phyloP scores from a whole-genome alignment of 2,113 vertebrate species.

The Macaca fascicularis region DNA sequence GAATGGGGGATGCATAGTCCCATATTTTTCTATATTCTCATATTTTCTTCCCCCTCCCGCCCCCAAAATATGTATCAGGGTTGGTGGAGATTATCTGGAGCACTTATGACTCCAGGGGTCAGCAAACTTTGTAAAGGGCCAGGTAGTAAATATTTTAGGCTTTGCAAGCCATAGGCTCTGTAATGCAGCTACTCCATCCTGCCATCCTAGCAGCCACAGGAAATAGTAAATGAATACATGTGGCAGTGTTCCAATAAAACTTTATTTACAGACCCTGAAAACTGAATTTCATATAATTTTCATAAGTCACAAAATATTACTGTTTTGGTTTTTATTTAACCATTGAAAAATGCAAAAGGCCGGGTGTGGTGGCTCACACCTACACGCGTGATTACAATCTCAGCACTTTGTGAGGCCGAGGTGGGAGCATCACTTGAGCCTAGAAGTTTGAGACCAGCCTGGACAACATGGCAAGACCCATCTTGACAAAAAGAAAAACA shows the following conservation, averaged over 20 bases:
- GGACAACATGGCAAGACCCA: not conserved
- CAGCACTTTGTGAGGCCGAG: not conserved
- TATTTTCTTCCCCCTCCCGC: not conserved
- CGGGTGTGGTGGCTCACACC: not conserved
- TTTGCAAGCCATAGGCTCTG: not conserved
- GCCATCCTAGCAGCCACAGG: not conserved
- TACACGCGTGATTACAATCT: not conserved
- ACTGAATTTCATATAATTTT: not conserved
- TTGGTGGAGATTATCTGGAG: not conserved
- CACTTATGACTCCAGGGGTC: not conserved
- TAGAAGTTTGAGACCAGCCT: not conserved
- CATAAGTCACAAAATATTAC: not conserved
- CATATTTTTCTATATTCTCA: not conserved
- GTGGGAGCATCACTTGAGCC: not conserved
- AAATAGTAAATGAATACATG: not conserved
- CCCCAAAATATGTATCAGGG: not conserved
- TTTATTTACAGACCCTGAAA: constrained; percentile 21
- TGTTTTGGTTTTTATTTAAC: constrained; percentile 26
- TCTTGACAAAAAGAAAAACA: not conserved
- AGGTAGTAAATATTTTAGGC: not conserved
- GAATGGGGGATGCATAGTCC: not conserved
- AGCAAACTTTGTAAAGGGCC: not conserved
- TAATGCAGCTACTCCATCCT: not conserved
- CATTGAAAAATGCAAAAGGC: no score
- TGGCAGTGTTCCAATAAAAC: not conserved